Percentiles rank a stretch among this genome's conserved stretches.
These are phyloP conservation scores for Tetranychus truncatus DNA, from an alignment of 2,888 invertebrate species.

Conservation along the genomic window DNA sequence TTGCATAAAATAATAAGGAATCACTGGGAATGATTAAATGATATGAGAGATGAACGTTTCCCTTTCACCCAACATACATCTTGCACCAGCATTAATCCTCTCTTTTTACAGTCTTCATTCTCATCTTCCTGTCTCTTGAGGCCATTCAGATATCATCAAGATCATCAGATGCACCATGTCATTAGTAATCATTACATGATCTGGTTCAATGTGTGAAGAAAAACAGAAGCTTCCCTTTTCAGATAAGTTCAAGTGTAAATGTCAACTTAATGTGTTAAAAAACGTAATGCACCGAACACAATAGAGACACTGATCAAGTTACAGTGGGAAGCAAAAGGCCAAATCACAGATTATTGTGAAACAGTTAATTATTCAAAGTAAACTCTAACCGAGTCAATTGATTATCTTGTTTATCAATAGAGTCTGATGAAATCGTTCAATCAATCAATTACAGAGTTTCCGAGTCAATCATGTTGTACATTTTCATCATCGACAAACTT, in stretches of 20 bases:
- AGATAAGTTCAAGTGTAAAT: too few relatives aligned
- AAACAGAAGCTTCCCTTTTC: too few relatives aligned
- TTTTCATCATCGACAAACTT: background rate
- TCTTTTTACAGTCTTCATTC: background rate
- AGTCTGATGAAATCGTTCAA: background rate
- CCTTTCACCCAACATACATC: background rate
- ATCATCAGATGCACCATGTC: background rate
- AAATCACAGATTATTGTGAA: too few relatives aligned
- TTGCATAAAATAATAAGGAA: background rate
- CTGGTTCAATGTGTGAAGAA: background rate
- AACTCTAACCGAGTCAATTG: too few relatives aligned
- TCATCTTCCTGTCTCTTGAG: background rate
- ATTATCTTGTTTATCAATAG: background rate
- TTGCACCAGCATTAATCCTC: background rate
- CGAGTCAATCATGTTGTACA: background rate
- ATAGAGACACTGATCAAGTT: too few relatives aligned
- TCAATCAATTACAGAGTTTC: background rate
- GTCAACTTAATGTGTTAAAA: too few relatives aligned
- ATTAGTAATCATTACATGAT: constrained; percentile 1
- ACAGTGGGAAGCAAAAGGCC: too few relatives aligned
- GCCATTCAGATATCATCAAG: background rate
- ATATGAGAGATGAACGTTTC: background rate
- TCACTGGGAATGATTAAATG: background rate
- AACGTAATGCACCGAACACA: too few relatives aligned
- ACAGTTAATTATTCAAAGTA: too few relatives aligned